phyloP scores from a whole-genome alignment of 2,888 invertebrate genomes.

The Achlya flavicornis region DNA sequence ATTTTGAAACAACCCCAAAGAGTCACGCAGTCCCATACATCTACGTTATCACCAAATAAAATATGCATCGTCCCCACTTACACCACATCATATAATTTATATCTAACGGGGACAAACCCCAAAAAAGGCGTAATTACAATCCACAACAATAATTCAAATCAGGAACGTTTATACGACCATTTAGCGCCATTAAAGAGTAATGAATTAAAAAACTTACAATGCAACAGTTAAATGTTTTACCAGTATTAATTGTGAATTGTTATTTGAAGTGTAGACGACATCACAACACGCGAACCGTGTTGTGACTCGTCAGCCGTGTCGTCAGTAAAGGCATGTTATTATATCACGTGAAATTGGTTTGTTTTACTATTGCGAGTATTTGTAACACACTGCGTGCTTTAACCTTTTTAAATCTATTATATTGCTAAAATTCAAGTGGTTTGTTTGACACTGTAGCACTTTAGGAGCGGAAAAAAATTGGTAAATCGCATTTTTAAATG shows the following conservation, averaged over 20 bases:
- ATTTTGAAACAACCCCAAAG: constrained; percentile 11
- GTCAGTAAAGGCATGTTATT: neutral
- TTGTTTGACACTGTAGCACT: too few species aligned
- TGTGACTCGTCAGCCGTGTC: constrained; percentile 19
- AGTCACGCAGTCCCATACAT: constrained; percentile 34
- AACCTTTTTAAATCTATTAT: neutral
- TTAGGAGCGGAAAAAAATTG: too few species aligned
- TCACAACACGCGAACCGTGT: constrained; percentile 46
- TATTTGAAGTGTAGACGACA: constrained; percentile 34
- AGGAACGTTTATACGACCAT: constrained; percentile 72
- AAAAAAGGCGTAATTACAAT: constrained; percentile 30
- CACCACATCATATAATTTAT: constrained; percentile 23
- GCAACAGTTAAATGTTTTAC: constrained; percentile 57
- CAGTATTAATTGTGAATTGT: constrained; percentile 66
- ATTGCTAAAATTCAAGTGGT: too few species aligned
- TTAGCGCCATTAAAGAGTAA: constrained; percentile 68
- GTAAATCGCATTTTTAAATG: too few species aligned
- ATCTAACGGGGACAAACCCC: constrained; percentile 22
- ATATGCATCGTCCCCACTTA: constrained; percentile 42
- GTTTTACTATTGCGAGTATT: neutral
- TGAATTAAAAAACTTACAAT: constrained; percentile 69
- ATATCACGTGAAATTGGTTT: neutral
- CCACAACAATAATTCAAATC: constrained; percentile 61
- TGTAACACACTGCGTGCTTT: neutral
- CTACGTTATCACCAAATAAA: constrained; percentile 45